phyloP scores from a whole-genome alignment of 2,797 vertebrate species.

The Etheostoma nigrum region DNA sequence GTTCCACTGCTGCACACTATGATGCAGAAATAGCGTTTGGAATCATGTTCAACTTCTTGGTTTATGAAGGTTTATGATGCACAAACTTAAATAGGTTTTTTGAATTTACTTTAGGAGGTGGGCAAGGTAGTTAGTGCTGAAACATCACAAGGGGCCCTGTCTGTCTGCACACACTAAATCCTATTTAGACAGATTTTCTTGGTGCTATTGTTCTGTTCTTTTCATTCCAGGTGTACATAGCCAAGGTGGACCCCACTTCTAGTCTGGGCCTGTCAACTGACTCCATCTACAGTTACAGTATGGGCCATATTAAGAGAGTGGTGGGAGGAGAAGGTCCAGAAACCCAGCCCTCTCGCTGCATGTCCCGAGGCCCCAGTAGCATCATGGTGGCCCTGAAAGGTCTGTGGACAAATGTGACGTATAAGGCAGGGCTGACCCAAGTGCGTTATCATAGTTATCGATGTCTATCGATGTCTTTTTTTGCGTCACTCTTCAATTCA shows the following conservation, averaged over 20 bases:
- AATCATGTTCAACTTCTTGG: background rate
- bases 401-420: conserved; percentile 60
- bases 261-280: conserved; percentile 93
- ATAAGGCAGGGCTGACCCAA: background rate
- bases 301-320: conserved; percentile 92
- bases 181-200: background rate
- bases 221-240: conserved; percentile 90
- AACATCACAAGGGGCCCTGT: background rate
- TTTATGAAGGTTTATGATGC: background rate
- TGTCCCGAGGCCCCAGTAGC: conserved; percentile 86
- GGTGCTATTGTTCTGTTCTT: conserved; percentile 19
- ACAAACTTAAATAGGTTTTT: background rate
- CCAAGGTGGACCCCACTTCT: conserved; percentile 94
- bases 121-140: background rate
- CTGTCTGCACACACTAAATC: background rate
- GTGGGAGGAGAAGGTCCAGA: conserved; percentile 91
- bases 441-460: too few species aligned
- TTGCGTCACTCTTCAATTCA: background rate
- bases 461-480: too few species aligned
- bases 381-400: conserved; percentile 94
- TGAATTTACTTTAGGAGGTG: background rate
- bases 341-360: conserved; percentile 89
- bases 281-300: conserved; percentile 94
- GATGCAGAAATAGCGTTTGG: background rate
- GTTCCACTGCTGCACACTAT: background rate